Evolutionary conservation across 1,140 invertebrate genomes (phyloP).

Genomic region (Drosophila navojoa): DNA sequence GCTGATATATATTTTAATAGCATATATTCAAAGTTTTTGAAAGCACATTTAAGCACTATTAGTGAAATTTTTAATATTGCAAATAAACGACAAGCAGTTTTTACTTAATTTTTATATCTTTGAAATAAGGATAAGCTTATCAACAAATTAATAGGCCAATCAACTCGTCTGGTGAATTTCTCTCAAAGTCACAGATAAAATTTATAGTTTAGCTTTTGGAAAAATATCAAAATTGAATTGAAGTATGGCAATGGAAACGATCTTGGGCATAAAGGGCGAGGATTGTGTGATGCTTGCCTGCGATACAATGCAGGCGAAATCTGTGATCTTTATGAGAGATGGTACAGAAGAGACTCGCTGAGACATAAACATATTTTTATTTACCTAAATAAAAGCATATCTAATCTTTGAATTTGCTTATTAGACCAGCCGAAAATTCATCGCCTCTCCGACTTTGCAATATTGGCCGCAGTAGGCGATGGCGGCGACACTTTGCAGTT

Average conservation of each 20-base stretch:
- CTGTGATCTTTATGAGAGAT: conserved; percentile 96
- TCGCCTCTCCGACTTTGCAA: conserved; percentile 93
- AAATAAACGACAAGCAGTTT: no score
- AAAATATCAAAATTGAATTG: conserved; percentile 47
- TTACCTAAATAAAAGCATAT: no score
- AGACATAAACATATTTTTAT: no score
- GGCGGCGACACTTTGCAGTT: conserved; percentile 98
- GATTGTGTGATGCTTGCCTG: conserved; percentile 96
- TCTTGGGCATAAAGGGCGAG: conserved; percentile 95
- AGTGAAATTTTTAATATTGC: no score
- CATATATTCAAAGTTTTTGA: neutral
- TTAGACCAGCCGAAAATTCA: conserved; percentile 97
- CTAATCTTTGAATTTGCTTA: no score
- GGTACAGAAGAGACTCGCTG: conserved; percentile 85
- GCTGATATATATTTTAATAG: no score
- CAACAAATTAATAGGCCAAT: neutral
- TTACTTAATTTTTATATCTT: no score
- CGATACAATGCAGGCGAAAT: conserved; percentile 93
- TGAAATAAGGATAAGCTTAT: no score
- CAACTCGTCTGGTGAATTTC: conserved; percentile 10
- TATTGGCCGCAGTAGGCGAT: conserved; percentile 97
- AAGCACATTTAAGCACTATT: neutral
- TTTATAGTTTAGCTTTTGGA: neutral
- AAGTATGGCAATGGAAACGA: conserved; percentile 89
- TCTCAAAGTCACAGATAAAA: neutral